Evolutionary conservation across 2,797 vertebrate genomes (phyloP).

Genomic region (Hippocampus kuda): DNA sequence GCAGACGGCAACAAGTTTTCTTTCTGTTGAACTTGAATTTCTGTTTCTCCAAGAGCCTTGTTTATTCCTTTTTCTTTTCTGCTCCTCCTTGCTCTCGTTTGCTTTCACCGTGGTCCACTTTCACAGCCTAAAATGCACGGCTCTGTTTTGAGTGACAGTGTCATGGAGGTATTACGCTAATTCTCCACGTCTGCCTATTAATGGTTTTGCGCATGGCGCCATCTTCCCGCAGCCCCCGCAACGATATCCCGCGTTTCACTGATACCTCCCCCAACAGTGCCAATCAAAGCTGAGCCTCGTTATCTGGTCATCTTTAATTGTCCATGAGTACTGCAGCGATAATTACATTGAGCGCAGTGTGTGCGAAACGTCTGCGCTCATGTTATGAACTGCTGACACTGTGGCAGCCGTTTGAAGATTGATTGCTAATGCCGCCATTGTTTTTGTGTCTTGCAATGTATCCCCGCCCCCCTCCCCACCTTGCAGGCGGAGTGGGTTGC

Average conservation of each 20-base stretch:
- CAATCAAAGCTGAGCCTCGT: neutral
- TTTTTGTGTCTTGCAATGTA: neutral
- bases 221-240: neutral
- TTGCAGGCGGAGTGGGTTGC: slow-evolving; percentile 96
- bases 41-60: too few relatives aligned
- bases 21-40: neutral
- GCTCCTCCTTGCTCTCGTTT: neutral
- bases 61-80: neutral
- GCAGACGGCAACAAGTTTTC: too few relatives aligned
- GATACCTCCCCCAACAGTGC: neutral
- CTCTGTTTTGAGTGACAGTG: neutral
- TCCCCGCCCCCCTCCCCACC: neutral
- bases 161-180: neutral
- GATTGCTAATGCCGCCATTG: slow-evolving; percentile 29
- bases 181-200: neutral
- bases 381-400: neutral
- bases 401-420: neutral
- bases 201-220: neutral
- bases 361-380: neutral
- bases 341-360: neutral
- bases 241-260: neutral
- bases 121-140: neutral
- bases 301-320: neutral
- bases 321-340: neutral
- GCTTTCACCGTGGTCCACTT: neutral